Base-by-base conservation (phyloP, 1,140 invertebrate species). In the Ceratina japonica region DNA sequence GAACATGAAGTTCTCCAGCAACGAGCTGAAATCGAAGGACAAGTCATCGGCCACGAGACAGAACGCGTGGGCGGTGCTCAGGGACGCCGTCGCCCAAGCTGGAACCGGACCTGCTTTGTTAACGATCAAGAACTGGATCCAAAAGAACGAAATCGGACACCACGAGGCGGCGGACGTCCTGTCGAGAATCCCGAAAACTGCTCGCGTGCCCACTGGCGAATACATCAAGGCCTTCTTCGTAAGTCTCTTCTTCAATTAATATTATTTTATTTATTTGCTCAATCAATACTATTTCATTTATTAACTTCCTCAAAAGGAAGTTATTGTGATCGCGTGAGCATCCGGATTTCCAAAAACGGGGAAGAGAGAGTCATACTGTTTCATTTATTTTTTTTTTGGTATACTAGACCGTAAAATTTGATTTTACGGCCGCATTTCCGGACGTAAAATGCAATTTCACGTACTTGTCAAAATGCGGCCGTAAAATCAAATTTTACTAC, bases 31-130 rank as follows among this genome's bases (percentile, higher is more conserved):
- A 88, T 85, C 87, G 4, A 89, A 90, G n/a, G 92, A 89, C 58
- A 91, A 91, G 75, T 84, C 65, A 3, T 64, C 85, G 20, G 76
- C 16, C 1, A 12, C 62, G 75, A 79, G 87, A 83, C 66, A 92
- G 92, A 83, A 80, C 51, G 89, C 92, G 76, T 79, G 94, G 94
- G 90, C 88, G 80, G 91, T 94, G 15, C 95, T 93, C 89, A 93
- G 94, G 61, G 95, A 96, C 84, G 94, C 94, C 44, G 92, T 96
- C 5, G 90, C 93, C 13, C 93, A 95, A 89, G 92, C 93, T 51
- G 96, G 95, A 73, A 96, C 95, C 16, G 92, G 93, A 54, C 95
- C 95, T 8, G 94, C 95, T 56, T 93, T 96, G 64, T 68, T 94
- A n/a, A 90, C 91, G 71, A 93, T 96, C 44, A 93, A 93, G 81